A percentile compares a stretch with the other conserved stretches of the same genome.
Conservation (phyloP, 1,140 invertebrate species). For the Chlorops oryzae region DNA sequence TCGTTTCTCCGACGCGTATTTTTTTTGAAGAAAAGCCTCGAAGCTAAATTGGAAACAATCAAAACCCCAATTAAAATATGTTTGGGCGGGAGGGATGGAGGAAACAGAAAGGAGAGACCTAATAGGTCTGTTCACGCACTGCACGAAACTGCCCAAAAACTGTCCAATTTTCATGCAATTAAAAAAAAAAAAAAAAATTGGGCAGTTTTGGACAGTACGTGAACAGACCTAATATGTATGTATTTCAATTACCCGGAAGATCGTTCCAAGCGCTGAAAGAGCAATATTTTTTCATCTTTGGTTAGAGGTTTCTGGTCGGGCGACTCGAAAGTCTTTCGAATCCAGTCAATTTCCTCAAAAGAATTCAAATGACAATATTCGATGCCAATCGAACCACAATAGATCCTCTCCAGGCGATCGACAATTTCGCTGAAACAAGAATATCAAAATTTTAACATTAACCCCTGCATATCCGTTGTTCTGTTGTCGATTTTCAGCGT, state of each 20-base stretch:
- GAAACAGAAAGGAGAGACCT: no score
- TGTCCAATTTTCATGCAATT: no score
- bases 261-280: slow-evolving; percentile 26
- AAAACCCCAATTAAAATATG: background rate
- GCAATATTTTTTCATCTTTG: slow-evolving; percentile 22
- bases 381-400: slow-evolving; percentile 66
- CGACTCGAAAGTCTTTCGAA: slow-evolving; percentile 70
- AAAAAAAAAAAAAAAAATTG: background rate
- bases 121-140: no score
- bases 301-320: slow-evolving; percentile 49
- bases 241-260: slow-evolving; percentile 18
- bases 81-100: no score
- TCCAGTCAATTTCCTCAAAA: slow-evolving; percentile 70
- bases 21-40: slow-evolving; percentile 81
- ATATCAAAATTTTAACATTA: background rate
- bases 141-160: no score
- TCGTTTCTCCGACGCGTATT: slow-evolving; percentile 85
- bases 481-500: no score
- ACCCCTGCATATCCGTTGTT: no score
- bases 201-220: background rate
- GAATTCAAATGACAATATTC: slow-evolving; percentile 87
- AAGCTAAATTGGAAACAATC: no score
- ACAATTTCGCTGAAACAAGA: slow-evolving; percentile 64
- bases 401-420: slow-evolving; percentile 63
- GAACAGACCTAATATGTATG: background rate